Percentiles rank a stretch among this genome's conserved stretches.
These are phyloP conservation scores for Amphiprion ocellaris DNA, from an alignment of 2,113 vertebrate species.

Conservation along the genomic window DNA sequence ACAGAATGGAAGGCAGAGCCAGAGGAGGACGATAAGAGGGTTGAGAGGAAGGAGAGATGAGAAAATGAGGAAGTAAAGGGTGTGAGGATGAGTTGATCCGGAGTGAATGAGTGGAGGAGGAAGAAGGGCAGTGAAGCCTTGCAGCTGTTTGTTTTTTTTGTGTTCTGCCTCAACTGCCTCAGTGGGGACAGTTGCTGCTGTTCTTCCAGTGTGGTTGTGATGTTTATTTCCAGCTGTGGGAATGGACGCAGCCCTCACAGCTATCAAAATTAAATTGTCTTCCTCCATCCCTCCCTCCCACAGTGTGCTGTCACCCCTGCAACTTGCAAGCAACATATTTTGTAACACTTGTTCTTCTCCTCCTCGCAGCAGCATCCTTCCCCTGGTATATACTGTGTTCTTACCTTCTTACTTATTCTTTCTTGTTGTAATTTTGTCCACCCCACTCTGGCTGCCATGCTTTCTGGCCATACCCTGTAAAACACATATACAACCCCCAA, in stretches of 20 bases:
- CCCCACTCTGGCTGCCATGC: constrained; percentile 8
- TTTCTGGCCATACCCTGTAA: constrained; percentile 33
- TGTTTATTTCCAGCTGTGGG: constrained; percentile 50
- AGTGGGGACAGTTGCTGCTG: constrained; percentile 16
- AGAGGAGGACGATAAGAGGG: constrained; percentile 14
- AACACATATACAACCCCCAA: constrained; percentile 16
- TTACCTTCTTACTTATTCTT: neutral
- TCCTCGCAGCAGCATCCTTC: constrained; percentile 9
- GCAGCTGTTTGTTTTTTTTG: constrained; percentile 14
- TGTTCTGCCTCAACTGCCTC: constrained; percentile 12
- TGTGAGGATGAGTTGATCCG: constrained; percentile 11
- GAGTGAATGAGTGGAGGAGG: constrained; percentile 16
- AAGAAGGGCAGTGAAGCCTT: constrained; percentile 11
- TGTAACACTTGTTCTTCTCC: neutral
- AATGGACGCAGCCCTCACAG: constrained; percentile 7
- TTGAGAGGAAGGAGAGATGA: constrained; percentile 16
- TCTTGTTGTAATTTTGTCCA: constrained; percentile 12
- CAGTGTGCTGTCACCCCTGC: constrained; percentile 20
- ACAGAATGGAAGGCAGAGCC: neutral
- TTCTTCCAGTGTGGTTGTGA: constrained; percentile 13
- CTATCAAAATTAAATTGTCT: constrained; percentile 43
- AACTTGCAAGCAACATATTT: constrained; percentile 1
- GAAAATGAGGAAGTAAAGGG: neutral
- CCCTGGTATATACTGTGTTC: neutral
- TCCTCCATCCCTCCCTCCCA: constrained; percentile 17